Percentiles rank a stretch among this genome's conserved stretches.
Evolutionary conservation across 2,888 invertebrate species (phyloP).

Genomic region (Cactoblastis cactorum): DNA sequence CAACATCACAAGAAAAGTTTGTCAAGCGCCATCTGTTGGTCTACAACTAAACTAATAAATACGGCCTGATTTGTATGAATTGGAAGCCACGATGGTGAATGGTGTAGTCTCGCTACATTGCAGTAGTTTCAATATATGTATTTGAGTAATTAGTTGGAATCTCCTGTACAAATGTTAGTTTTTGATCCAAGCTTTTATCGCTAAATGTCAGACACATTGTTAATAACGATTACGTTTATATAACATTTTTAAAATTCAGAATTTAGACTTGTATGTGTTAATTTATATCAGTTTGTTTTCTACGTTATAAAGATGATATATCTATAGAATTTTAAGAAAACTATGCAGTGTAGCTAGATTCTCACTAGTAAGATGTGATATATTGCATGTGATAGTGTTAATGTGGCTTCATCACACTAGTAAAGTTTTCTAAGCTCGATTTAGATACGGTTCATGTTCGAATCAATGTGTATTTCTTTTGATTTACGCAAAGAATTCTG

Average conservation of each 20-base stretch:
- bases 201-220: too few relatives aligned
- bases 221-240: too few relatives aligned
- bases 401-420: constrained; percentile 8
- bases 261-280: too few relatives aligned
- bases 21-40: neutral
- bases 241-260: too few relatives aligned
- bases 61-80: neutral
- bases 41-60: constrained; percentile 1
- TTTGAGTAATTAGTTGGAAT: too few relatives aligned
- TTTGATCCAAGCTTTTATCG: too few relatives aligned
- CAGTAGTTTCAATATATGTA: neutral
- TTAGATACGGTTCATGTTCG: neutral
- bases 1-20: neutral
- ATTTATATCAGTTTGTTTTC: too few relatives aligned
- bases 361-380: constrained; percentile 9
- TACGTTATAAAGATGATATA: too few relatives aligned
- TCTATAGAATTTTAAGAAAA: too few relatives aligned
- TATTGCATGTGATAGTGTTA: constrained; percentile 12
- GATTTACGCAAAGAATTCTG: neutral
- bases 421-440: neutral
- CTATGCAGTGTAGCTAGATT: neutral
- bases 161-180: too few relatives aligned
- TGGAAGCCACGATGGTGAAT: neutral
- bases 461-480: neutral
- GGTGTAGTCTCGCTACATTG: neutral